A percentile compares a stretch with the other conserved stretches of the same genome.
These are phyloP conservation scores for Crioceris asparagi DNA, from an alignment of 2,888 invertebrate genomes.

Conservation along the genomic window DNA sequence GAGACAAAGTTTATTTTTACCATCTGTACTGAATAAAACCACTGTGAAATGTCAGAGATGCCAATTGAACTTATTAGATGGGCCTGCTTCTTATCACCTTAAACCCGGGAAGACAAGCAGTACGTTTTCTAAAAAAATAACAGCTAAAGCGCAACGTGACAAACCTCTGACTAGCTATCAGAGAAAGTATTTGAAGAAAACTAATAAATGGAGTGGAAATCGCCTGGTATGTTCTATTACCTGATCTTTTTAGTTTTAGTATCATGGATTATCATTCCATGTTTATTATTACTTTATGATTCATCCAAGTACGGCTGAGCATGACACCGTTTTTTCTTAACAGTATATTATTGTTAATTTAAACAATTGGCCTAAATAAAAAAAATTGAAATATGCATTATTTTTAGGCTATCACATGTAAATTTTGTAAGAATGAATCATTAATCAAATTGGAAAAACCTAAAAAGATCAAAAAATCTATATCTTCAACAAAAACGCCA, in stretches of 20 bases:
- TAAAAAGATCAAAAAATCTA: background rate
- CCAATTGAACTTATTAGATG: slow-evolving; percentile 12
- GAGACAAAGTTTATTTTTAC: slow-evolving; percentile 10
- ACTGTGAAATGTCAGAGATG: slow-evolving; percentile 14
- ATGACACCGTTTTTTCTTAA: too few relatives aligned
- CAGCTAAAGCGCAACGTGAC: slow-evolving; percentile 9
- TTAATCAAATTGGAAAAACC: background rate
- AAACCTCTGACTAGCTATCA: slow-evolving; percentile 14
- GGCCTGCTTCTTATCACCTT: slow-evolving; percentile 14
- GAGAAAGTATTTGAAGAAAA: slow-evolving; percentile 10
- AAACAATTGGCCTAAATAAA: background rate
- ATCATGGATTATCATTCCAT: too few relatives aligned
- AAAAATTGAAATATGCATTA: background rate
- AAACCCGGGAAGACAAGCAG: slow-evolving; percentile 9
- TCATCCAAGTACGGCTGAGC: too few relatives aligned
- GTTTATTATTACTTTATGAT: too few relatives aligned
- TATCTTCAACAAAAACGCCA: background rate
- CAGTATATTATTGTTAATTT: too few relatives aligned
- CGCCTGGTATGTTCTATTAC: slow-evolving; percentile 13
- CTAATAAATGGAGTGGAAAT: slow-evolving; percentile 12
- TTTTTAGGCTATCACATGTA: slow-evolving; percentile 8
- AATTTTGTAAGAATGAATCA: slow-evolving; percentile 8
- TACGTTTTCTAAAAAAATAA: slow-evolving; percentile 13
- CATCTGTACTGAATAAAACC: slow-evolving; percentile 8
- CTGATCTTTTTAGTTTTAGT: too few relatives aligned